A percentile compares a stretch with the other conserved stretches of the same genome.
Evolutionary conservation across 1,140 invertebrate species (phyloP).

Genomic region (Drosophila prosaltans): DNA sequence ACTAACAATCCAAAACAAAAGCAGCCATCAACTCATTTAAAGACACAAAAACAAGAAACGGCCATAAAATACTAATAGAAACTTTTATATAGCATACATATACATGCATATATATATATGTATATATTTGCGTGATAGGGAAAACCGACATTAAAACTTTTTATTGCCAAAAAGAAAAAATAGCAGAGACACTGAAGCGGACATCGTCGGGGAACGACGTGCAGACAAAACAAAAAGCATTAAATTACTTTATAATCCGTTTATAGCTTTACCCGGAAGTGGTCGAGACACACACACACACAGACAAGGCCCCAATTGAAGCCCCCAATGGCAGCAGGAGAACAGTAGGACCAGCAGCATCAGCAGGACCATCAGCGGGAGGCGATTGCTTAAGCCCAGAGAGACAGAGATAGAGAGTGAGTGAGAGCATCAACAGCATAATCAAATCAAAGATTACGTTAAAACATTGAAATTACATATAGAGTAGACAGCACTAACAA

Average conservation of each 20-base stretch:
- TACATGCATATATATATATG: background rate
- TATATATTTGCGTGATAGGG: slow-evolving; percentile 50
- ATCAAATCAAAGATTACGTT: slow-evolving; percentile 82
- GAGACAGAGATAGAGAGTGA: background rate
- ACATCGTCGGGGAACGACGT: slow-evolving; percentile 25
- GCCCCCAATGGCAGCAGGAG: background rate
- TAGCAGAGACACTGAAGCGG: slow-evolving; percentile 19
- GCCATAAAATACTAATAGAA: slow-evolving; percentile 11
- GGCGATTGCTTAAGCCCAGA: background rate
- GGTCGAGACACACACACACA: slow-evolving; percentile 54
- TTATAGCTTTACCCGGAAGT: slow-evolving; percentile 76
- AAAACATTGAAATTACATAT: slow-evolving; percentile 80
- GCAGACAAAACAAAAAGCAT: slow-evolving; percentile 74
- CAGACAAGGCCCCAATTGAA: slow-evolving; percentile 5
- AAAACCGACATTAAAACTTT: slow-evolving; percentile 75
- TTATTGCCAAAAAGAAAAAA: slow-evolving; percentile 53
- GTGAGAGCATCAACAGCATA: slow-evolving; percentile 66
- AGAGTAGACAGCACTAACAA: slow-evolving; percentile 56
- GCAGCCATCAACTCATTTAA: slow-evolving; percentile 65
- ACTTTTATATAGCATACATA: slow-evolving; percentile 56
- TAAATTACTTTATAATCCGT: slow-evolving; percentile 82
- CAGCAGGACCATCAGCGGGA: background rate
- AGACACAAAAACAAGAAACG: slow-evolving; percentile 15
- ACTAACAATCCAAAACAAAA: slow-evolving; percentile 22
- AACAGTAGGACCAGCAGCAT: background rate